A percentile compares a stretch with the other conserved stretches of the same genome.
Conservation (phyloP, 1,140 invertebrate species). For the Diorhabda carinulata region DNA sequence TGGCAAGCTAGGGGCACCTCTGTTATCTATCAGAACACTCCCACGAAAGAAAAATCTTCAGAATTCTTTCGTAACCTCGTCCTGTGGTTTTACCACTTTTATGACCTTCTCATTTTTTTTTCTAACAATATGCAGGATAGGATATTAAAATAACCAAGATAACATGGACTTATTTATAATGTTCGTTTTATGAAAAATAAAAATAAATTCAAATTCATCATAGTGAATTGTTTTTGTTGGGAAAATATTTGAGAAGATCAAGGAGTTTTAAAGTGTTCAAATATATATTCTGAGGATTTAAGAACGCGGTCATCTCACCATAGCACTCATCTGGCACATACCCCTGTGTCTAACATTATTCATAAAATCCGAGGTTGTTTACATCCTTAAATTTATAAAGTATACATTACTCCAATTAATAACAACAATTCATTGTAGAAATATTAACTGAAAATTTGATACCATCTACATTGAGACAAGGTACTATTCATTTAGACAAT, state of each 20-base stretch:
- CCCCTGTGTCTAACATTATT: conserved; percentile 44
- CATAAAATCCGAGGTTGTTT: conserved; percentile 6
- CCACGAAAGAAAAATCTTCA: conserved; percentile 25
- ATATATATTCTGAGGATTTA: conserved; percentile 15
- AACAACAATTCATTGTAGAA: too few species aligned
- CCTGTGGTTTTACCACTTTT: not conserved
- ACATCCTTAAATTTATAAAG: not conserved
- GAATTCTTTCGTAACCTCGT: conserved; percentile 7
- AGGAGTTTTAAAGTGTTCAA: not conserved
- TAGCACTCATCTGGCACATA: conserved; percentile 43
- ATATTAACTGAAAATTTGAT: too few species aligned
- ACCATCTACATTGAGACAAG: too few species aligned
- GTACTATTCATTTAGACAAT: too few species aligned
- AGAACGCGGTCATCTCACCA: conserved; percentile 30
- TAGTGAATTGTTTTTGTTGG: not conserved
- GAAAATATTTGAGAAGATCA: conserved; percentile 13
- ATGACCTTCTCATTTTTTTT: conserved; percentile 12
- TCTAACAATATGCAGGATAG: not conserved
- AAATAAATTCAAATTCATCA: too few species aligned
- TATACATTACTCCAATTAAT: too few species aligned
- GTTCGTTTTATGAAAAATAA: not conserved
- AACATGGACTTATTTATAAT: not conserved
- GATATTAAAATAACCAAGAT: not conserved
- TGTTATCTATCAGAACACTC: conserved; percentile 23
- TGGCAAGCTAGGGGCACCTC: conserved; percentile 34